Evolutionary conservation across 2,797 vertebrate genomes (phyloP), one percentile per base, ranked within the genome.

Genomic region (Phataginus tetradactyla): DNA sequence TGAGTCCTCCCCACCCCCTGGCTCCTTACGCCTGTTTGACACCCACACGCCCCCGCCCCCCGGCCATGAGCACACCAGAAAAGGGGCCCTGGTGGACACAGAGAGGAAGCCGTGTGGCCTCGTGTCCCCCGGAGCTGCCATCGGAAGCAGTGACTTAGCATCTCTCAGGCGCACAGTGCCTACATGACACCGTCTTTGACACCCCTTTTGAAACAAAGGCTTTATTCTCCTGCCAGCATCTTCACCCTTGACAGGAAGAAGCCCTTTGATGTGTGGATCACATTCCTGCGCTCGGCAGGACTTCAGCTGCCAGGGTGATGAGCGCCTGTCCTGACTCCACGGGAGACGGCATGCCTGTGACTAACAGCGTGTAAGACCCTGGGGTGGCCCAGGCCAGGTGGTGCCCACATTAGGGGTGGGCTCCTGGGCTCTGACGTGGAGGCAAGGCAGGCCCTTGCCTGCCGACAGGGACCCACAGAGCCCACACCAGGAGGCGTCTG

Each of bases 201-300:
- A 23, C 57, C 66, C 80, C 78, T 75, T n/a, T 69, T 49, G 27
- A 59, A 32, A 75, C 78, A 89, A 74, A 96, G 68, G 15, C 94
- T 90, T 84, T 77, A 25, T 94, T 95, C 88, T 90, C 42, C 29
- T 94, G 72, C 91, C 94, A 86, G 20, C 2, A 12, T 29, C 89
- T 55, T 78, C 61, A 32, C 37, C 25, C 45, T 88, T 45, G 83
- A 86, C 39, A 42, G 71, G 90, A 85, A 77, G 87, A 75, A n/a
- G 63, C 23, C 39, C 94, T 97, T 97, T 97, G 97, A 96, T 97
- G 66, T 92, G 7, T 11, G 13, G n/a, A 63, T 45, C 27, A 25
- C 94, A 45, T 86, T 81, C 86, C 89, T 55, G 3, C 2, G 81
- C 78, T 81, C 77, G 51, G 10, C 23, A 34, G 64, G 53, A 49